Evolutionary conservation across 2,113 vertebrate genomes (phyloP).

Genomic region (Platysteira castanea): DNA sequence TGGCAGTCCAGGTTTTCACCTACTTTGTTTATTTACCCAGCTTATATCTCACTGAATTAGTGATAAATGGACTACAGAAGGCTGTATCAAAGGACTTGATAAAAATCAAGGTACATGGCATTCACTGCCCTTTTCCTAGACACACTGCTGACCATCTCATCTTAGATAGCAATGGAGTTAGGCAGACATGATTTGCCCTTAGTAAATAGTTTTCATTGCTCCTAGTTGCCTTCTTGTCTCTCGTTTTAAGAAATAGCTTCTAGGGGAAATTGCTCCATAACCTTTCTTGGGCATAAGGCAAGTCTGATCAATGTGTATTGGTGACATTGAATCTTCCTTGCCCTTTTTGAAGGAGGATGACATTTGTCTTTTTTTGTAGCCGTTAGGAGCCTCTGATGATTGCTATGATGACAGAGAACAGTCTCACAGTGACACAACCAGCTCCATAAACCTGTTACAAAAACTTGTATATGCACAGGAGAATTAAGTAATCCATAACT

Average conservation of each 20-base stretch:
- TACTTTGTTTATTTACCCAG: neutral
- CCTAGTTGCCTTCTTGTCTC: neutral
- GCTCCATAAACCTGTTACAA: neutral
- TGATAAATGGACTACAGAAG: neutral
- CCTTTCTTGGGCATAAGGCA: neutral
- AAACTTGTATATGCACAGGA: neutral
- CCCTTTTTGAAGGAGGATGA: neutral
- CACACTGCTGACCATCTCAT: neutral
- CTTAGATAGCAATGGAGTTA: neutral
- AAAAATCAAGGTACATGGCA: neutral
- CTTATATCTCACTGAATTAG: neutral
- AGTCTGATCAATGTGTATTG: neutral
- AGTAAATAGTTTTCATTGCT: neutral
- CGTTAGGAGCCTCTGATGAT: neutral
- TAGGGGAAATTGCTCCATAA: neutral
- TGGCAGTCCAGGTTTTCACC: neutral
- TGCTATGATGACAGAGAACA: neutral
- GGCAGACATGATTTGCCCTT: neutral
- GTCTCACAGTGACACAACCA: neutral
- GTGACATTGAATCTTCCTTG: neutral
- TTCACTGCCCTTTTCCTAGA: neutral
- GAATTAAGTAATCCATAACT: fast-evolving
- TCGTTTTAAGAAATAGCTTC: neutral
- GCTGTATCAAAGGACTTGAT: neutral
- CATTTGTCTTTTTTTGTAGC: neutral